Conservation (phyloP, 2,888 invertebrate genomes). For the Zootermopsis nevadensis region DNA sequence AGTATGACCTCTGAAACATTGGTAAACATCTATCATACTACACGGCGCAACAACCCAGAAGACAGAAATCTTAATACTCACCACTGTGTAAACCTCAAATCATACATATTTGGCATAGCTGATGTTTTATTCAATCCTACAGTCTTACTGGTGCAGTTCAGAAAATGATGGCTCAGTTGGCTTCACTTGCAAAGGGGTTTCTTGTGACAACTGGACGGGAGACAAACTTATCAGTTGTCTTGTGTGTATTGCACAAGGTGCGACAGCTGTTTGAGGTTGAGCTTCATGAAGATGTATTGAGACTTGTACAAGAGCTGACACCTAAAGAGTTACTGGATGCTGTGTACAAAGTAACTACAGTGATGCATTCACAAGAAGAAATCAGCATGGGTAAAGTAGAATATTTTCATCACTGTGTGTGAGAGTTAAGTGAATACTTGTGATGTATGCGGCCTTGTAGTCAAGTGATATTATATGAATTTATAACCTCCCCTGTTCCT, state of each 20-base stretch:
- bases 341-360: constrained; percentile 14
- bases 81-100: too few species aligned
- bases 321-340: constrained; percentile 34
- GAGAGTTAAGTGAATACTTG: too few species aligned
- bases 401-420: too few species aligned
- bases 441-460: too few species aligned
- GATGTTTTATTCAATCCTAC: neutral
- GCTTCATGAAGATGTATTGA: constrained; percentile 28
- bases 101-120: too few species aligned
- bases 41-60: too few species aligned
- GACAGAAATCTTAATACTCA: too few species aligned
- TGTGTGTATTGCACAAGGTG: neutral
- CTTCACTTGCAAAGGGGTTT: neutral
- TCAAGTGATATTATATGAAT: too few species aligned
- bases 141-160: constrained; percentile 9
- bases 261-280: constrained; percentile 15
- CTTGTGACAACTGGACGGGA: neutral
- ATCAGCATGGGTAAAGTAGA: neutral
- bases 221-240: neutral
- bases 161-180: constrained; percentile 1
- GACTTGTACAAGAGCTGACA: neutral
- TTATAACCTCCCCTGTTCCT: too few species aligned
- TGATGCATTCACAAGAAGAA: neutral
- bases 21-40: too few species aligned
- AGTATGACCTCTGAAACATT: too few species aligned